Conservation (phyloP, 2,113 vertebrate genomes). For the Notarius quadriscutis region DNA sequence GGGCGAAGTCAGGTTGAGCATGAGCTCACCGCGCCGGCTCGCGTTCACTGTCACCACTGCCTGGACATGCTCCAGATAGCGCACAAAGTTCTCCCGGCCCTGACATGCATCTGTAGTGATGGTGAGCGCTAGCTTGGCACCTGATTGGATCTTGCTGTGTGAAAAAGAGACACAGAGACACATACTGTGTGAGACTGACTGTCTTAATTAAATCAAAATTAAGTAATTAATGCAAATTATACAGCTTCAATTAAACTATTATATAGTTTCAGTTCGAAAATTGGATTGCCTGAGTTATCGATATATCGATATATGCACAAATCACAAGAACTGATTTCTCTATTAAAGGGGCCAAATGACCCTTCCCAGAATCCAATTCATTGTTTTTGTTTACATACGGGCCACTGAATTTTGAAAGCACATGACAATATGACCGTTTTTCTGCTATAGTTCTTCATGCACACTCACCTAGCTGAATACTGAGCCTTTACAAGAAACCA, state of each 20-base stretch:
- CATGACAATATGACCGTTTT: no score
- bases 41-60: slow-evolving; percentile 93
- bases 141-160: slow-evolving; percentile 85
- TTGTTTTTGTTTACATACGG: no score
- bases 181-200: neutral
- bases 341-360: neutral
- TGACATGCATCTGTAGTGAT: slow-evolving; percentile 88
- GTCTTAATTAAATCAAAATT: neutral
- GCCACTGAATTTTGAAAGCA: no score
- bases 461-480: no score
- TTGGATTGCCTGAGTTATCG: neutral
- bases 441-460: no score
- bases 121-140: slow-evolving; percentile 82
- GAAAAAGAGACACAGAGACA: neutral
- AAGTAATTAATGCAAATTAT: neutral
- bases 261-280: neutral
- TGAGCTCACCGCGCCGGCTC: slow-evolving; percentile 90
- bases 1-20: slow-evolving; percentile 97
- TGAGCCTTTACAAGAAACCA: no score
- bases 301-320: neutral
- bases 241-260: no score
- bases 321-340: neutral
- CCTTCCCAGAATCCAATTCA: no score
- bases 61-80: slow-evolving; percentile 96
- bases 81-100: slow-evolving; percentile 95